These are phyloP conservation scores for Toxonevra muliebris DNA, from an alignment of 2,888 invertebrate species.

Conservation along the genomic window DNA sequence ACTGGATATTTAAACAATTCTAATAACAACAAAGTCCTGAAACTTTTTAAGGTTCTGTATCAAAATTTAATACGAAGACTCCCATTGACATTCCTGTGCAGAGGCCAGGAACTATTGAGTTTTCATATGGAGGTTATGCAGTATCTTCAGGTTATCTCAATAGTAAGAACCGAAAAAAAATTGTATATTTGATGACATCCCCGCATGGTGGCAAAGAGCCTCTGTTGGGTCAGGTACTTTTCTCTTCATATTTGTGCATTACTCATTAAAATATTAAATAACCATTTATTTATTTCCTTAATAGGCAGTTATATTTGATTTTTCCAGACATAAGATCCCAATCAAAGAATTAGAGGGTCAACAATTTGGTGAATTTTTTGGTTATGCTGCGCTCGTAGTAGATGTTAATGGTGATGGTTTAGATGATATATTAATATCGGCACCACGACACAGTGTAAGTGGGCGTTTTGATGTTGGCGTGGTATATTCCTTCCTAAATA, in stretches of 20 bases:
- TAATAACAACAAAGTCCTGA: background rate
- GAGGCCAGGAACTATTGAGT: background rate
- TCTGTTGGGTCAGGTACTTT: background rate
- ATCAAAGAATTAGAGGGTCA: conserved; percentile 48
- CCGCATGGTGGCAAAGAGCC: conserved; percentile 43
- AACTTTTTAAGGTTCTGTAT: background rate
- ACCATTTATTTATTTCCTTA: background rate
- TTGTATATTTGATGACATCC: conserved; percentile 47
- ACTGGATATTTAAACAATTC: background rate
- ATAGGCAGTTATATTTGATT: conserved; percentile 28
- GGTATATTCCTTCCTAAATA: conserved; percentile 46
- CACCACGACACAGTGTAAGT: conserved; percentile 61
- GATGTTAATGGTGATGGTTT: conserved; percentile 70
- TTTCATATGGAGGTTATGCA: conserved; percentile 44
- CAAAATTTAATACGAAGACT: background rate
- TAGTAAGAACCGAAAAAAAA: conserved; percentile 21
- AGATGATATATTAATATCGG: conserved; percentile 71
- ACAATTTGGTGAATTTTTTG: conserved; percentile 71
- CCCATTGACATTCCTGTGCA: background rate
- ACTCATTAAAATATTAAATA: background rate
- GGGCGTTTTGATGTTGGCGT: conserved; percentile 52
- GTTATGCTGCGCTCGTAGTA: conserved; percentile 67
- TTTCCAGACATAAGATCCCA: no score
- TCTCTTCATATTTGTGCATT: background rate
- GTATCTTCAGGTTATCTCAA: conserved; percentile 46